These are phyloP conservation scores for Trinectes maculatus DNA, from an alignment of 2,113 vertebrate genomes.

Conservation along the genomic window DNA sequence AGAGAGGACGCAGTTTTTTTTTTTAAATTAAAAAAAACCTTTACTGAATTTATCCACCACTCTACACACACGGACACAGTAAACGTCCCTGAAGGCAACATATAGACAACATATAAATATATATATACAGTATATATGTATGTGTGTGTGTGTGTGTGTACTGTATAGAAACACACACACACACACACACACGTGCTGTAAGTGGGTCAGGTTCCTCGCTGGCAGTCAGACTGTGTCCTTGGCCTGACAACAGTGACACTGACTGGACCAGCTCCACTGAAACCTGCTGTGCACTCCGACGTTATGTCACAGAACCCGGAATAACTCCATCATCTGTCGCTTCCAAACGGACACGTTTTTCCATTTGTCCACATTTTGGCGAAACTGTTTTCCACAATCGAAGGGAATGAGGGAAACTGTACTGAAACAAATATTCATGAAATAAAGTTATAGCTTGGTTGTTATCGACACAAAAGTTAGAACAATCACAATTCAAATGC, in stretches of 20 bases:
- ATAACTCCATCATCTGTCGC: slow-evolving; percentile 52
- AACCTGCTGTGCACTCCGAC: slow-evolving; percentile 37
- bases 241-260: slow-evolving; percentile 57
- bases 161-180: too few species aligned
- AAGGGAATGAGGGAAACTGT: not conserved
- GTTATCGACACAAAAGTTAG: not conserved
- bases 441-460: too few species aligned
- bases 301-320: slow-evolving; percentile 43
- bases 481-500: not conserved
- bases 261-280: slow-evolving; percentile 51
- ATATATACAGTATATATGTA: too few species aligned
- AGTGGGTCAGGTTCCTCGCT: slow-evolving; percentile 65
- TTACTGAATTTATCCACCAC: too few species aligned
- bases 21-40: too few species aligned
- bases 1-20: too few species aligned
- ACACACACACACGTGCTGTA: too few species aligned
- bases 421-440: not conserved
- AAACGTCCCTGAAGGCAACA: too few species aligned
- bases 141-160: too few species aligned
- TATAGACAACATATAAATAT: too few species aligned
- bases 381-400: slow-evolving; percentile 1
- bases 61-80: too few species aligned
- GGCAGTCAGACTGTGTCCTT: slow-evolving; percentile 61
- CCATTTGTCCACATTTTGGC: slow-evolving; percentile 9
- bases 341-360: slow-evolving; percentile 32